phyloP scores from a whole-genome alignment of 1,140 invertebrate genomes.

The Ephestia elutella region DNA sequence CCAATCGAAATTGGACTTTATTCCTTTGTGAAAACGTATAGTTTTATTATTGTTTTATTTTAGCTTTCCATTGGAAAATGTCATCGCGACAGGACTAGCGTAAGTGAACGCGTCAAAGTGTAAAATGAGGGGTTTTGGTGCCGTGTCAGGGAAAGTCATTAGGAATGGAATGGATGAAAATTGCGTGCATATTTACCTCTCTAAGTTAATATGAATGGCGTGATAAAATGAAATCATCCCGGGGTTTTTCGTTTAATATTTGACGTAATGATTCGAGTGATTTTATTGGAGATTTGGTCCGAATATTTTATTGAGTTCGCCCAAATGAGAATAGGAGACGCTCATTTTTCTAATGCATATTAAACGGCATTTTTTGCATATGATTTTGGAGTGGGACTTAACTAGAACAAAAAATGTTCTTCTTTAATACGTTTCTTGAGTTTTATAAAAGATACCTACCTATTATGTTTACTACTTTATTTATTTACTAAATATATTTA shows the following conservation, averaged over 20 bases:
- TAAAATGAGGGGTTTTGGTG: slow-evolving; percentile 72
- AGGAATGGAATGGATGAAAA: slow-evolving; percentile 71
- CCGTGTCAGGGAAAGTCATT: slow-evolving; percentile 72
- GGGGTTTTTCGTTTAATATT: slow-evolving; percentile 32
- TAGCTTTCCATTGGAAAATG: slow-evolving; percentile 58
- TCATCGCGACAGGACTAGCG: slow-evolving; percentile 64
- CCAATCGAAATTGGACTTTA: slow-evolving; percentile 47
- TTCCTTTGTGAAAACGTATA: slow-evolving; percentile 30
- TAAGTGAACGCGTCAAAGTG: slow-evolving; percentile 74
- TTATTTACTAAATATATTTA: too few relatives aligned
- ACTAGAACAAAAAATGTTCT: too few relatives aligned
- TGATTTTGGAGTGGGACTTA: neutral
- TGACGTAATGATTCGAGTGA: slow-evolving; percentile 27
- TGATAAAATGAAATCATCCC: slow-evolving; percentile 58
- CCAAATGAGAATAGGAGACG: slow-evolving; percentile 14
- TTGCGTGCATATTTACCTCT: slow-evolving; percentile 70
- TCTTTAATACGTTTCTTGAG: too few relatives aligned
- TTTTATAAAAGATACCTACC: too few relatives aligned
- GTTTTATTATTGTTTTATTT: slow-evolving; percentile 33
- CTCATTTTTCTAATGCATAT: too few relatives aligned
- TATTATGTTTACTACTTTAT: too few relatives aligned
- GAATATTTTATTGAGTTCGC: slow-evolving; percentile 18
- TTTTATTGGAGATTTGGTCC: slow-evolving; percentile 25
- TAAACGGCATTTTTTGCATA: neutral
- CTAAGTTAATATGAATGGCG: slow-evolving; percentile 64